Percentiles rank a stretch among this genome's conserved stretches.
These are phyloP conservation scores for Palythoa caribaeorum DNA, from an alignment of 92 coral and sea anemone genomes.

Conservation along the genomic window DNA sequence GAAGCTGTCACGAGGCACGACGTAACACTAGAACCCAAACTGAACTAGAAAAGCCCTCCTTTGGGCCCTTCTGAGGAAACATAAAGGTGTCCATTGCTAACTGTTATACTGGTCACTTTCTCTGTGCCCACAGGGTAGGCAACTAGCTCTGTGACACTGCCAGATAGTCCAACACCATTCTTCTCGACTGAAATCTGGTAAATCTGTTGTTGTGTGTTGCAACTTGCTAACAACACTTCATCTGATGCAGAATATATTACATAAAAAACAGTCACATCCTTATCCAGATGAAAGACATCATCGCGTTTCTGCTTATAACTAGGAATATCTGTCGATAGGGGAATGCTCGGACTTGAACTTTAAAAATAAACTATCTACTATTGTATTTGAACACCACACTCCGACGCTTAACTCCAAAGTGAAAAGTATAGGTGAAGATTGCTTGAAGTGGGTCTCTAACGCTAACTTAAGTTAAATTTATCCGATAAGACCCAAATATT, in stretches of 20 bases:
- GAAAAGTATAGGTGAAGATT: too few relatives aligned
- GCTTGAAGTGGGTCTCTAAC: too few relatives aligned
- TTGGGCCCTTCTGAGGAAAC: conserved; percentile 63
- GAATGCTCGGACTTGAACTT: too few relatives aligned
- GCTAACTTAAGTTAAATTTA: too few relatives aligned
- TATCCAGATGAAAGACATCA: conserved; percentile 57
- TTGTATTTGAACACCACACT: too few relatives aligned
- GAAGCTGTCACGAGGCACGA: conserved; percentile 25
- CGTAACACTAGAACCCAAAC: conserved; percentile 29
- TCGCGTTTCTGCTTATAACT: conserved; percentile 40
- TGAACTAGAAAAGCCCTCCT: conserved; percentile 68
- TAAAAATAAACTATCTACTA: too few relatives aligned
- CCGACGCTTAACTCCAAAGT: too few relatives aligned
- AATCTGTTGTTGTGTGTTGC: conserved; percentile 45
- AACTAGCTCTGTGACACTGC: conserved; percentile 58
- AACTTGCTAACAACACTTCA: conserved; percentile 56
- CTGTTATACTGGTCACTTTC: conserved; percentile 60
- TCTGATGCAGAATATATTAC: conserved; percentile 65
- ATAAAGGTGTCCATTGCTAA: conserved; percentile 41
- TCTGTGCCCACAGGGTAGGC: conserved; percentile 48
- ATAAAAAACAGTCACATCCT: conserved; percentile 36
- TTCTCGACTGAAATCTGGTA: conserved; percentile 62
- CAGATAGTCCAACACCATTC: conserved; percentile 59
- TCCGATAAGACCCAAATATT: too few relatives aligned
- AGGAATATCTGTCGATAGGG: too few relatives aligned